These are phyloP conservation scores for Apodemia hepburni DNA, from an alignment of 2,888 invertebrate genomes.

Conservation along the genomic window DNA sequence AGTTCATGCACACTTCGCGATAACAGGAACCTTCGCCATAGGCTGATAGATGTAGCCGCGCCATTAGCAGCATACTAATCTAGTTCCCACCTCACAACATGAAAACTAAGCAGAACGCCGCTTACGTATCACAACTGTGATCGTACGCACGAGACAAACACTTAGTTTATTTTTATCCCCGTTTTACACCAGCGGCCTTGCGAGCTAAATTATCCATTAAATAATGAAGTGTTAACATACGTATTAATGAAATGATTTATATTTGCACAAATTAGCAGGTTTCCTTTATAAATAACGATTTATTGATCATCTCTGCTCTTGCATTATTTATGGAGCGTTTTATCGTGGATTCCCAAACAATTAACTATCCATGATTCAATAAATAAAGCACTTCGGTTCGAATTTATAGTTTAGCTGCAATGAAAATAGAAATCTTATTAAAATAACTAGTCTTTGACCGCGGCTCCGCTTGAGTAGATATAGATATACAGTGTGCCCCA, in stretches of 20 bases:
- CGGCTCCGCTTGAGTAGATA: too few species aligned
- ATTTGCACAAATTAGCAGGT: not conserved
- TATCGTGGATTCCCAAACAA: not conserved
- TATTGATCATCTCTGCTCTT: not conserved
- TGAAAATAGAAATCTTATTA: too few species aligned
- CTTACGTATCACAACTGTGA: not conserved
- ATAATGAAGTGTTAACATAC: slow-evolving; percentile 9
- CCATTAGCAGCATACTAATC: too few species aligned
- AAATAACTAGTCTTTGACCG: too few species aligned
- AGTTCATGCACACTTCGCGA: too few species aligned
- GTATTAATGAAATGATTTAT: slow-evolving; percentile 3
- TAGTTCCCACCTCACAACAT: not conserved
- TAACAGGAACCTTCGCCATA: too few species aligned
- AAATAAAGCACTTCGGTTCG: too few species aligned
- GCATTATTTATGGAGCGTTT: not conserved
- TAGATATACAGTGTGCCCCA: too few species aligned
- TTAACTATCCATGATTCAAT: not conserved
- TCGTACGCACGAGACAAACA: slow-evolving; percentile 1
- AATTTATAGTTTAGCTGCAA: too few species aligned
- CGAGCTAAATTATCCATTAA: not conserved
- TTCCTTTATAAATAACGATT: slow-evolving; percentile 1
- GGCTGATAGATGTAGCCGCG: too few species aligned
- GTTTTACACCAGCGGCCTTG: not conserved
- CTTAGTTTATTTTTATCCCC: slow-evolving; percentile 6
- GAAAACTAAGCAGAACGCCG: not conserved